Conservation (phyloP, 92 coral and sea anemone genomes). For the Pocillopora meandrina region DNA sequence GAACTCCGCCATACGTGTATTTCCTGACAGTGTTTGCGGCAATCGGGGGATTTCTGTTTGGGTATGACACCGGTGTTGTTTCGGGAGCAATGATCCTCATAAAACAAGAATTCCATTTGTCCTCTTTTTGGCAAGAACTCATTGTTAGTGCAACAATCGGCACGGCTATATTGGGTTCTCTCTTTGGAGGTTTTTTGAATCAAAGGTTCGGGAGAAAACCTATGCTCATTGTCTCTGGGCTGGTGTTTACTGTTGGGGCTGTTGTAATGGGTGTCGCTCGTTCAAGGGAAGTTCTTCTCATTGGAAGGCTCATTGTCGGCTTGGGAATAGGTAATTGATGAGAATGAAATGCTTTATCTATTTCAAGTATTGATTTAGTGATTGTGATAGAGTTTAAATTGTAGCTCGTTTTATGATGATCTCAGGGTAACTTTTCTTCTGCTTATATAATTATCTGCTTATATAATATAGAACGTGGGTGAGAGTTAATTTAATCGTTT, state of each 20-base stretch:
- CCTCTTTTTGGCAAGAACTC: constrained; percentile 86
- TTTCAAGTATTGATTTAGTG: not conserved
- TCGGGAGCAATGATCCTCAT: constrained; percentile 92
- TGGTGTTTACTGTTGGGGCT: constrained; percentile 88
- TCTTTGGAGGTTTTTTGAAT: constrained; percentile 76
- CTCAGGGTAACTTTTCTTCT: too few relatives aligned
- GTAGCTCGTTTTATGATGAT: too few relatives aligned
- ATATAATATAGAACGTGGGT: too few relatives aligned
- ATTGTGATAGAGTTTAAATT: not conserved
- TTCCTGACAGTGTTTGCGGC: constrained; percentile 85
- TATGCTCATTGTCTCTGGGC: constrained; percentile 67
- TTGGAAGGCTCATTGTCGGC: constrained; percentile 89
- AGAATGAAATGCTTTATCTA: not conserved
- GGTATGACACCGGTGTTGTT: constrained; percentile 96
- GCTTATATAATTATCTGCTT: too few relatives aligned
- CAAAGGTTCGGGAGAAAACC: constrained; percentile 80
- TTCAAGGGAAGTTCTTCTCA: constrained; percentile 60
- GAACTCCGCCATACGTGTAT: constrained; percentile 25
- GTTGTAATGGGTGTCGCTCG: constrained; percentile 80
- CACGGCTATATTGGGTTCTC: constrained; percentile 80
- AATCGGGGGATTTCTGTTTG: constrained; percentile 92
- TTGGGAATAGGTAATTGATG: constrained; percentile 75
- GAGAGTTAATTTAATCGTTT: too few relatives aligned
- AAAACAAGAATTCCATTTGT: constrained; percentile 67
- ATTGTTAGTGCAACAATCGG: constrained; percentile 88